These are phyloP conservation scores for Brienomyrus brachyistius DNA, from an alignment of 2,113 vertebrate genomes.

Conservation along the genomic window DNA sequence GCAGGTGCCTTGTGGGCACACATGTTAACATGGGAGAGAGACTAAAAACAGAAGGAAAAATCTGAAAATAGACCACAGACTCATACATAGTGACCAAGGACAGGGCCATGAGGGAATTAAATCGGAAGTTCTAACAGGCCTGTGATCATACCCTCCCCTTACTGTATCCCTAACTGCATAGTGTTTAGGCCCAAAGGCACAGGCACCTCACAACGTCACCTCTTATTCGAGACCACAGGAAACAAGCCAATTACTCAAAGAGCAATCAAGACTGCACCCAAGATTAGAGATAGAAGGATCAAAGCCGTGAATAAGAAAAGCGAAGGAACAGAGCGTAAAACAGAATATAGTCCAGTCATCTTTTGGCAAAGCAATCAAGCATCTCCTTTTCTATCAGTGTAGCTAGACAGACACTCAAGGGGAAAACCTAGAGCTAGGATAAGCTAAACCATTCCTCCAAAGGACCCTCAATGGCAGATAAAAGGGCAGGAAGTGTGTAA, in stretches of 20 bases:
- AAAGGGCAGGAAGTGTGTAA: not conserved
- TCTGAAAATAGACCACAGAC: not conserved
- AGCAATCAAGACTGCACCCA: not conserved
- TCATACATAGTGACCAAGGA: not conserved
- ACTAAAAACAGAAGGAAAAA: not conserved
- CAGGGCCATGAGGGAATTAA: not conserved
- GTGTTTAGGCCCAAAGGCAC: not conserved
- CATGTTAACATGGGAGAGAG: not conserved
- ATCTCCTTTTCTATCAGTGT: not conserved
- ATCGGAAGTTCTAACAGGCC: not conserved
- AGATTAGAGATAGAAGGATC: not conserved
- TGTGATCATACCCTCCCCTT: not conserved
- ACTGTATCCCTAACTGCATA: not conserved
- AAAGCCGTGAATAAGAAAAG: not conserved
- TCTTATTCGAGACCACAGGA: not conserved
- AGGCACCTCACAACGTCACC: not conserved
- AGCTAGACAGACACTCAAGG: not conserved
- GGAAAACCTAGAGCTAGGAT: not conserved
- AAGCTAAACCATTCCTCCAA: not conserved
- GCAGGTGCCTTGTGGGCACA: not conserved
- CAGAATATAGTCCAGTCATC: not conserved
- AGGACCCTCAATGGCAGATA: not conserved
- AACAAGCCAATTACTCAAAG: not conserved
- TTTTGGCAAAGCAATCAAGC: not conserved
- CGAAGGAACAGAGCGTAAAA: not conserved